Percentiles rank a stretch among this genome's conserved stretches.
Conservation (phyloP, 1,140 invertebrate genomes). For the Planococcus citri region DNA sequence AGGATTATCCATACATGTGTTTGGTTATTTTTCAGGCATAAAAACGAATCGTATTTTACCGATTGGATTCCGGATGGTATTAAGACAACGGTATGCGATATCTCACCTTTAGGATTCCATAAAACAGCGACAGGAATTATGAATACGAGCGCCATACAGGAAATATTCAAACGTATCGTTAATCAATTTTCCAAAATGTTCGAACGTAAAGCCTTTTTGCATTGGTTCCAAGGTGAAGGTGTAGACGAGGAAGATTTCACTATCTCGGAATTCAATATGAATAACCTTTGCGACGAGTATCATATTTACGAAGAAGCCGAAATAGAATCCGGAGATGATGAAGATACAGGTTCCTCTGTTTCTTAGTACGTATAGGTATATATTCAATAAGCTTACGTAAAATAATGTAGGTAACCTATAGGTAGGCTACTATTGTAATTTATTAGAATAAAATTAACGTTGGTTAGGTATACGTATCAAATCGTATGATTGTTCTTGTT, state of each 20-base stretch:
- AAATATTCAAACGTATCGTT: constrained; percentile 12
- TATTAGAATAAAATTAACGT: too few relatives aligned
- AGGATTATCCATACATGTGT: not conserved
- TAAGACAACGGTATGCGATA: not conserved
- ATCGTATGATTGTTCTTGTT: too few relatives aligned
- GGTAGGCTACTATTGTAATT: too few relatives aligned
- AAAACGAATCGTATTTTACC: not conserved
- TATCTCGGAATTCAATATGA: not conserved
- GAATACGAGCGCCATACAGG: constrained; percentile 10
- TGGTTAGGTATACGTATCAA: too few relatives aligned
- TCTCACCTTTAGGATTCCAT: constrained; percentile 4
- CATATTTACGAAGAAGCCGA: not conserved
- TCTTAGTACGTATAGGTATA: too few relatives aligned
- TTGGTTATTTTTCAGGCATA: not conserved
- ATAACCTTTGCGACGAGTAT: not conserved
- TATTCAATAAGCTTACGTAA: too few relatives aligned
- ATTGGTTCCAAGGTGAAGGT: not conserved
- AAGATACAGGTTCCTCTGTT: not conserved
- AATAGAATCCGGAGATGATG: not conserved
- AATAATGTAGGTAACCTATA: too few relatives aligned
- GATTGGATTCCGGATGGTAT: constrained; percentile 20
- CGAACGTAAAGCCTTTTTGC: not conserved
- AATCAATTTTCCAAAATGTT: not conserved
- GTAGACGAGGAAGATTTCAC: not conserved
- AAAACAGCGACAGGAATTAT: constrained; percentile 14